These are phyloP conservation scores for Ophiodon elongatus DNA, from an alignment of 2,113 vertebrate genomes.

Conservation along the genomic window DNA sequence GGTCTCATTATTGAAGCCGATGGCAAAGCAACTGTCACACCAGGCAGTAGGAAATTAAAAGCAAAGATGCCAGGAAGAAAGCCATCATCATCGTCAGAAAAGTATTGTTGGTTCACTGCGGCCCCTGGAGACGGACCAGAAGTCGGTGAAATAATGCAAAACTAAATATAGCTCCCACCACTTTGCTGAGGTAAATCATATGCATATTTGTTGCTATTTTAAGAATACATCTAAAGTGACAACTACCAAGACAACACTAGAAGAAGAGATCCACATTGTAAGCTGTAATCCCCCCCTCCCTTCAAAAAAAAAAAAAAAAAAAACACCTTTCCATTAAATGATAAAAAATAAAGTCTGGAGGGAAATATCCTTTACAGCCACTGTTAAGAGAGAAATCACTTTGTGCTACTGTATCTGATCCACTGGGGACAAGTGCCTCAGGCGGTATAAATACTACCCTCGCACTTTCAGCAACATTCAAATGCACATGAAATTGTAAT, in stretches of 20 bases:
- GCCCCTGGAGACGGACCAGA: conserved; percentile 33
- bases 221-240: background rate
- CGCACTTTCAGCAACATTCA: background rate
- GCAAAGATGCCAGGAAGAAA: conserved; percentile 52
- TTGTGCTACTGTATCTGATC: background rate
- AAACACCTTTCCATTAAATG: no score
- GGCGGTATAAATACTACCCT: background rate
- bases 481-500: background rate
- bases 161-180: conserved; percentile 53
- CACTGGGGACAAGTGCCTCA: background rate
- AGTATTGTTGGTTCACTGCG: conserved; percentile 29
- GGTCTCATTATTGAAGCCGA: conserved; percentile 53
- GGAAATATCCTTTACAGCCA: background rate
- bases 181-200: conserved; percentile 24
- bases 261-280: background rate
- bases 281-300: no score
- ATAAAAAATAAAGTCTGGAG: background rate
- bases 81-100: conserved; percentile 17
- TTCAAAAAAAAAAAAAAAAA: no score
- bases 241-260: background rate
- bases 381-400: background rate
- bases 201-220: conserved; percentile 37
- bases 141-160: conserved; percentile 38
- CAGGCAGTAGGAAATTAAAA: conserved; percentile 66
- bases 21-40: conserved; percentile 34